Evolutionary conservation across 2,888 invertebrate genomes (phyloP).

Genomic region (Andrena hattorfiana): DNA sequence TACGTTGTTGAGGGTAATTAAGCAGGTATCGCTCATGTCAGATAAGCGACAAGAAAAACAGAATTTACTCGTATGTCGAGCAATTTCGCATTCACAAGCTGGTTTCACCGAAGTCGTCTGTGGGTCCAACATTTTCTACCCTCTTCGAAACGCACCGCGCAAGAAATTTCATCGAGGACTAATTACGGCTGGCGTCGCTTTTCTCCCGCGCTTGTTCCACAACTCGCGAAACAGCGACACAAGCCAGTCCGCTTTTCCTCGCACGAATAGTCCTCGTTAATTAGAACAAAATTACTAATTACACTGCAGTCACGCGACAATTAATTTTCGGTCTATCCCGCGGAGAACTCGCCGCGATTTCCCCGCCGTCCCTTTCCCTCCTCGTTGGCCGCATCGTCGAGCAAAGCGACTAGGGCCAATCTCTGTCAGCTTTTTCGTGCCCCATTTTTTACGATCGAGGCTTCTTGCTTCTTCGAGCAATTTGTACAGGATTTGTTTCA

Average conservation of each 20-base stretch:
- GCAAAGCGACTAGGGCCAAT: slow-evolving; percentile 37
- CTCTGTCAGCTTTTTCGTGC: slow-evolving; percentile 32
- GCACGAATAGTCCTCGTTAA: slow-evolving; percentile 58
- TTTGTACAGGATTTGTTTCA: slow-evolving; percentile 27
- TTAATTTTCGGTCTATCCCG: slow-evolving; percentile 62
- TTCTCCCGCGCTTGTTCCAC: slow-evolving; percentile 21
- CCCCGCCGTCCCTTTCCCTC: slow-evolving; percentile 31
- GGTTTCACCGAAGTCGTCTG: no score
- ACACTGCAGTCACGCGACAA: slow-evolving; percentile 48
- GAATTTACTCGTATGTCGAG: no score
- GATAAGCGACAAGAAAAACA: background rate
- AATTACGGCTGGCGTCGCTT: slow-evolving; percentile 46
- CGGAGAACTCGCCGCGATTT: slow-evolving; percentile 29
- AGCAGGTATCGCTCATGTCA: background rate
- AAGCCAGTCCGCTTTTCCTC: slow-evolving; percentile 8
- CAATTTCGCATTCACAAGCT: no score
- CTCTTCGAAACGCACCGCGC: background rate
- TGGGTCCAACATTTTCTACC: background rate
- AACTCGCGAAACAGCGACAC: background rate
- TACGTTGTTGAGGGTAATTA: background rate
- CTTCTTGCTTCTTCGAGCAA: slow-evolving; percentile 26
- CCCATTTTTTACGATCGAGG: slow-evolving; percentile 18
- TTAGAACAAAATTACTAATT: slow-evolving; percentile 72
- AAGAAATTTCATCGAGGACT: slow-evolving; percentile 40
- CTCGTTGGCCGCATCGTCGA: background rate